These are phyloP conservation scores for Eupithecia exiguata DNA, from an alignment of 2,888 invertebrate species.

Conservation along the genomic window DNA sequence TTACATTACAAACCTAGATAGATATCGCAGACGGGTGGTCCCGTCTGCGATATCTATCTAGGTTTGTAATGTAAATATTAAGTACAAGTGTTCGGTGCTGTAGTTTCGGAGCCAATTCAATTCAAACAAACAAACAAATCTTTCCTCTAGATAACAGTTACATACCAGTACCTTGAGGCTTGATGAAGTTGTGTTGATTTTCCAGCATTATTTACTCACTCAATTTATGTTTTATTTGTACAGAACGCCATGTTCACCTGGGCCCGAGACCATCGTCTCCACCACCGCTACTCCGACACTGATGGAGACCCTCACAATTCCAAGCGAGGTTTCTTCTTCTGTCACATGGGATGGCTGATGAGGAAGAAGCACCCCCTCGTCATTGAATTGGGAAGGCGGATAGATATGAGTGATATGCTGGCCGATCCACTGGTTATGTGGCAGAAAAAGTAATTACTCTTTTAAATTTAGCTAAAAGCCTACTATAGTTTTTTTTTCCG, in stretches of 20 bases:
- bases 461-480: background rate
- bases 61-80: too few species aligned
- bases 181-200: background rate
- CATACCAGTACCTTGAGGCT: too few species aligned
- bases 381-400: conserved; percentile 84
- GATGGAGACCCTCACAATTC: conserved; percentile 92
- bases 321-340: conserved; percentile 92
- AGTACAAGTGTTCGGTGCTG: too few species aligned
- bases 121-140: too few species aligned
- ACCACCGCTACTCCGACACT: conserved; percentile 88
- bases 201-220: background rate
- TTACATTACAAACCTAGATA: too few species aligned
- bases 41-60: too few species aligned
- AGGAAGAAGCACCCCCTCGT: conserved; percentile 90
- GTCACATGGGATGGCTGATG: conserved; percentile 94
- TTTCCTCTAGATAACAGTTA: too few species aligned
- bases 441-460: conserved; percentile 83
- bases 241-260: conserved; percentile 90
- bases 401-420: conserved; percentile 90
- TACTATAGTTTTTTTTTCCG: background rate
- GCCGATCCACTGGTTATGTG: conserved; percentile 88
- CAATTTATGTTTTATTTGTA: background rate
- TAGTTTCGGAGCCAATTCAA: too few species aligned
- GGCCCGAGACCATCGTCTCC: conserved; percentile 91
- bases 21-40: too few species aligned